Evolutionary conservation across 35 echinoderm and acorn worm species (phyloP).

Genomic region (Heliocidaris tuberculata): DNA sequence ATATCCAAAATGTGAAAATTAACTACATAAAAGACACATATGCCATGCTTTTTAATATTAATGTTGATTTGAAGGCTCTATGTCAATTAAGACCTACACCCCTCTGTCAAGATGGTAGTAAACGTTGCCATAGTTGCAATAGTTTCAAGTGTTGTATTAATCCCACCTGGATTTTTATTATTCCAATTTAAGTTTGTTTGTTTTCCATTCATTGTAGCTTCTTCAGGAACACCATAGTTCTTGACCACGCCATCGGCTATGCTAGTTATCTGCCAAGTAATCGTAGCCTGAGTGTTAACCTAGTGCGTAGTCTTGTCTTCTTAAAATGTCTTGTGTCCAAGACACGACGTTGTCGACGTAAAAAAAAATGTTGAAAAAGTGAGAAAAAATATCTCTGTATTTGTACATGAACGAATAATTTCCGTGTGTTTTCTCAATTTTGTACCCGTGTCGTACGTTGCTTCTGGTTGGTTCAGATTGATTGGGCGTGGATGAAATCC

Average conservation of each 20-base stretch:
- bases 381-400: slow-evolving; percentile 35
- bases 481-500: too few relatives aligned
- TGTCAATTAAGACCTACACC: background rate
- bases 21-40: background rate
- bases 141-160: background rate
- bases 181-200: background rate
- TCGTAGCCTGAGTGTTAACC: slow-evolving; percentile 34
- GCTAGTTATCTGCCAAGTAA: slow-evolving; percentile 18
- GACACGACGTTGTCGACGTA: slow-evolving; percentile 52
- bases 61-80: background rate
- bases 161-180: background rate
- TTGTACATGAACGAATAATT: slow-evolving; percentile 40
- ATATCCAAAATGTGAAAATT: background rate
- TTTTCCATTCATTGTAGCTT: background rate
- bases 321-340: slow-evolving; percentile 48
- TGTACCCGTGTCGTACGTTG: too few relatives aligned
- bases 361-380: slow-evolving; percentile 25
- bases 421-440: too few relatives aligned
- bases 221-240: background rate
- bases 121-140: background rate
- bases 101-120: background rate
- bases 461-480: too few relatives aligned
- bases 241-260: background rate
- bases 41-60: background rate
- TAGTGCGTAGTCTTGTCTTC: slow-evolving; percentile 35